phyloP scores from a whole-genome alignment of 2,113 vertebrate genomes.

The Aphyosemion australe region DNA sequence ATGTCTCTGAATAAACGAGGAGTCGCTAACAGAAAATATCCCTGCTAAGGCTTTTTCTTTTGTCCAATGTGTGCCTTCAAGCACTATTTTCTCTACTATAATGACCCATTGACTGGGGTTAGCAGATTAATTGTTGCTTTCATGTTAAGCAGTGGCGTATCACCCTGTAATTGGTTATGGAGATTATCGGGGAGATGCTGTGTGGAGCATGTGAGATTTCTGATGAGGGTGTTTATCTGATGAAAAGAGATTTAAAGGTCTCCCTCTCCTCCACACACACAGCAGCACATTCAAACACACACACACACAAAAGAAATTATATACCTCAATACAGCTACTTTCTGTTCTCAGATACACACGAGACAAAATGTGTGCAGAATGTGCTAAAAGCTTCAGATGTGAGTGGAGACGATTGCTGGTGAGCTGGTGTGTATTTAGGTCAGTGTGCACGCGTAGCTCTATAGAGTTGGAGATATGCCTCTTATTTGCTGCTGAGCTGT shows the following conservation, averaged over 20 bases:
- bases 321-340: background rate
- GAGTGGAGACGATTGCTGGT: background rate
- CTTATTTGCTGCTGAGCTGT: slow-evolving; percentile 18
- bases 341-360: background rate
- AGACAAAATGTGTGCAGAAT: background rate
- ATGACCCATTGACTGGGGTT: slow-evolving; percentile 64
- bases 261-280: slow-evolving; percentile 13
- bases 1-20: background rate
- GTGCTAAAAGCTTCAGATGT: no score
- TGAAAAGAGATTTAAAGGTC: slow-evolving; percentile 65
- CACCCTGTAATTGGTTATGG: slow-evolving; percentile 69
- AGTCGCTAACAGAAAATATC: background rate
- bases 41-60: background rate
- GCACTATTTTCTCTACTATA: slow-evolving; percentile 24
- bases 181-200: slow-evolving; percentile 72
- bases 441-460: background rate
- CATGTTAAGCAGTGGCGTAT: slow-evolving; percentile 64
- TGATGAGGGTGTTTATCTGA: slow-evolving; percentile 72
- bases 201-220: slow-evolving; percentile 44
- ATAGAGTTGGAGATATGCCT: background rate
- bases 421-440: background rate
- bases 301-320: background rate
- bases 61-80: slow-evolving; percentile 1
- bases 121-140: slow-evolving; percentile 74
- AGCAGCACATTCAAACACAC: background rate